phyloP scores from a whole-genome alignment of 2,113 vertebrate species.

The Menidia beryllina region DNA sequence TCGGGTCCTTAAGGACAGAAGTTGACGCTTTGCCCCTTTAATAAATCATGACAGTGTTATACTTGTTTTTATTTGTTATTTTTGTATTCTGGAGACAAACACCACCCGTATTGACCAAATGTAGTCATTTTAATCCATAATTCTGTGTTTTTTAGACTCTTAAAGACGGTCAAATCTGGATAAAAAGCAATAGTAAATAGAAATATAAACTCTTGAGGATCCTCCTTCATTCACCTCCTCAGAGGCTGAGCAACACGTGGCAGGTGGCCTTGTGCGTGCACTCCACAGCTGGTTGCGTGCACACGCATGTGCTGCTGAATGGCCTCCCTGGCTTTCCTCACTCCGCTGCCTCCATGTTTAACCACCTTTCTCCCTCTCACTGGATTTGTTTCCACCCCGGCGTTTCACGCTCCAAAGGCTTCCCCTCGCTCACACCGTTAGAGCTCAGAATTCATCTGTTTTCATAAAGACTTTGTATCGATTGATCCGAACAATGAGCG shows the following conservation, averaged over 20 bases:
- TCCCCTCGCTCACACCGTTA: not conserved
- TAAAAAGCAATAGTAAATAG: not conserved
- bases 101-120: too few species aligned
- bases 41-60: too few species aligned
- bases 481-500: conserved; percentile 12
- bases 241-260: not conserved
- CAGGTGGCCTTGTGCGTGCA: conserved; percentile 39
- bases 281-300: not conserved
- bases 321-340: conserved; percentile 17
- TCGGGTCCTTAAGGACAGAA: too few species aligned
- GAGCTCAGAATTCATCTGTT: conserved; percentile 14
- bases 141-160: too few species aligned
- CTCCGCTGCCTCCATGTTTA: not conserved
- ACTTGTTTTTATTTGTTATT: too few species aligned
- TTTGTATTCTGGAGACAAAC: too few species aligned
- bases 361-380: not conserved
- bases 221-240: not conserved
- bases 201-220: not conserved
- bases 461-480: conserved; percentile 12
- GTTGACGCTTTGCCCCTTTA: too few species aligned
- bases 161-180: not conserved
- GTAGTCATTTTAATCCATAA: too few species aligned
- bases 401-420: too few species aligned
- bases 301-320: conserved; percentile 15
- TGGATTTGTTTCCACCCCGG: not conserved